A percentile compares a stretch with the other conserved stretches of the same genome.
These are phyloP conservation scores for Procapra przewalskii DNA, from an alignment of 2,113 vertebrate species.

Conservation along the genomic window DNA sequence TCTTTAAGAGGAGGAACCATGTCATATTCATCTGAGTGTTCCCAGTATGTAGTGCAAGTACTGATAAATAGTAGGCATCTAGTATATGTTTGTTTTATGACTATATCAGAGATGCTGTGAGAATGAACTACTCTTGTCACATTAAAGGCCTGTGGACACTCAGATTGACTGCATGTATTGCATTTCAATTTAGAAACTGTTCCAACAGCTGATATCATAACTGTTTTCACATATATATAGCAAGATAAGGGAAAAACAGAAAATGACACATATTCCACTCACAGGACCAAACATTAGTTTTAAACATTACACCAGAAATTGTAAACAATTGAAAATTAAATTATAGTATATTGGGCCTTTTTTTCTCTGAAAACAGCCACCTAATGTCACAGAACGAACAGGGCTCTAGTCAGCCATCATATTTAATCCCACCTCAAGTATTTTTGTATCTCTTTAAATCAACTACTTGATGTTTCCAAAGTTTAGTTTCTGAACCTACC, in stretches of 20 bases:
- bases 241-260: background rate
- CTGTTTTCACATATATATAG: background rate
- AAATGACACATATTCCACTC: background rate
- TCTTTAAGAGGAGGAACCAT: background rate
- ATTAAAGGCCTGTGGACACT: background rate
- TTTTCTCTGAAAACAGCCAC: background rate
- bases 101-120: background rate
- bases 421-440: background rate
- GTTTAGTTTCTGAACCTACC: background rate
- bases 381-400: background rate
- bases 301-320: background rate
- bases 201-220: background rate
- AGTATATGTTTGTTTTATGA: background rate
- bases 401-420: background rate
- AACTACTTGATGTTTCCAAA: background rate
- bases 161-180: background rate
- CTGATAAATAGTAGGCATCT: background rate
- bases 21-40: background rate
- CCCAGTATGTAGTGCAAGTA: background rate
- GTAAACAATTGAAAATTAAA: slow-evolving; percentile 4
- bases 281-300: background rate
- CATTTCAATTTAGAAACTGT: slow-evolving; percentile 1
- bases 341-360: background rate
- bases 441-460: background rate
- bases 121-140: background rate